Evolutionary conservation across 92 coral and sea anemone genomes (phyloP).

Genomic region (Pocillopora grandis): DNA sequence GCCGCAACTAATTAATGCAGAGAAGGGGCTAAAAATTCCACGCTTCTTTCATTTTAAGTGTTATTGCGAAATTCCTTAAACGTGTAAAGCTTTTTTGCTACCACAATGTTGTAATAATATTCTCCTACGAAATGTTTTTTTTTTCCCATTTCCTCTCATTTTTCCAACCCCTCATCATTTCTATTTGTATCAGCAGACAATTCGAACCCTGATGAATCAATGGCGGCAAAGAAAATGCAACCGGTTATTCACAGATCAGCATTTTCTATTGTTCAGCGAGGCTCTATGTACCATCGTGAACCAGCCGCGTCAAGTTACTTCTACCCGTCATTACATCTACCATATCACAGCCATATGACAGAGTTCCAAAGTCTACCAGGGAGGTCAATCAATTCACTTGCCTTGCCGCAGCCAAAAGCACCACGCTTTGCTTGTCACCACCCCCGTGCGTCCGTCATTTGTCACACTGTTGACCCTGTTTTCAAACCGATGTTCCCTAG

Average conservation of each 20-base stretch:
- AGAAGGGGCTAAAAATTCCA: no score
- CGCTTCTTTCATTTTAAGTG: no score
- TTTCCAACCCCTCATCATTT: background rate
- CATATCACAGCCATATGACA: background rate
- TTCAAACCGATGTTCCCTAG: background rate
- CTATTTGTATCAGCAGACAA: background rate
- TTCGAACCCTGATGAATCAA: background rate
- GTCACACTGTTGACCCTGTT: background rate
- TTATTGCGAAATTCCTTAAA: no score
- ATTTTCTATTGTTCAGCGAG: background rate
- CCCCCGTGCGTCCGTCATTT: constrained; percentile 21
- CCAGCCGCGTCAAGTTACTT: background rate
- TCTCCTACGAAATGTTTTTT: no score
- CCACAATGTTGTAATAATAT: no score
- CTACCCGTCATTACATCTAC: background rate
- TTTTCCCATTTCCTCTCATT: no score
- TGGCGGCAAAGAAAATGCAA: background rate
- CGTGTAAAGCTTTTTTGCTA: no score
- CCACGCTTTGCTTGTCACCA: background rate
- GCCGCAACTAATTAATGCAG: no score
- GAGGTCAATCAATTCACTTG: background rate
- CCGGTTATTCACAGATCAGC: constrained; percentile 1
- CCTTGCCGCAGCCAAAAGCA: background rate
- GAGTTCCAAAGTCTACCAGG: constrained; percentile 20
- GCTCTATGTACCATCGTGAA: background rate